These are phyloP conservation scores for Choloepus hoffmanni DNA, from an alignment of 2,113 vertebrate species.

Conservation along the genomic window DNA sequence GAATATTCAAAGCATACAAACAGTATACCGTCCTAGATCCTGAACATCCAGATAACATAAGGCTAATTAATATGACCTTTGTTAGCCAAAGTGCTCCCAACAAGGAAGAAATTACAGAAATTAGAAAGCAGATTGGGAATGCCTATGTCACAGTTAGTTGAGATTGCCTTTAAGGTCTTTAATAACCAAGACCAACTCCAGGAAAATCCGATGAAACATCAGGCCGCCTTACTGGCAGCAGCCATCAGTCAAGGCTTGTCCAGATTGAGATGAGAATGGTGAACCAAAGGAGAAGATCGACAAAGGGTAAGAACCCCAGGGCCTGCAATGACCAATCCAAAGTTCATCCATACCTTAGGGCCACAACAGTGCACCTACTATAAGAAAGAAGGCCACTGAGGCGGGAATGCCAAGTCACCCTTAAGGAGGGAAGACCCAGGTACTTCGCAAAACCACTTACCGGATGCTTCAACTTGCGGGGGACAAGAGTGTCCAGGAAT, in stretches of 20 bases:
- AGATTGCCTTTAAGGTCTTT: neutral
- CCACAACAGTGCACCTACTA: neutral
- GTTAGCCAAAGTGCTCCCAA: neutral
- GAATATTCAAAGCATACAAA: neutral
- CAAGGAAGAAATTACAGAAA: neutral
- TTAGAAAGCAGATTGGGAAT: neutral
- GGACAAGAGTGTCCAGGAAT: too few species aligned
- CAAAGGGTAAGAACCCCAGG: neutral
- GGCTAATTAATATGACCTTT: neutral
- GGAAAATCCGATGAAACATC: neutral
- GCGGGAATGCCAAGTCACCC: neutral
- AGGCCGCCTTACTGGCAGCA: neutral
- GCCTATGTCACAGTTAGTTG: neutral
- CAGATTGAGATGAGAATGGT: too few species aligned
- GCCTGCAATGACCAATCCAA: too few species aligned
- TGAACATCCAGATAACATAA: neutral
- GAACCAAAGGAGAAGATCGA: too few species aligned
- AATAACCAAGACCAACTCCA: neutral
- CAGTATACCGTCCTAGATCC: neutral
- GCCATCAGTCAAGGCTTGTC: neutral
- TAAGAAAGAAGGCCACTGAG: neutral
- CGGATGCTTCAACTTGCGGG: too few species aligned
- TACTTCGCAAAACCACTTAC: too few species aligned
- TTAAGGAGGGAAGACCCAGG: too few species aligned
- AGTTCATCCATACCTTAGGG: neutral